Conservation (phyloP, 1,140 invertebrate species). For the Pseudomyrmex concolor region DNA sequence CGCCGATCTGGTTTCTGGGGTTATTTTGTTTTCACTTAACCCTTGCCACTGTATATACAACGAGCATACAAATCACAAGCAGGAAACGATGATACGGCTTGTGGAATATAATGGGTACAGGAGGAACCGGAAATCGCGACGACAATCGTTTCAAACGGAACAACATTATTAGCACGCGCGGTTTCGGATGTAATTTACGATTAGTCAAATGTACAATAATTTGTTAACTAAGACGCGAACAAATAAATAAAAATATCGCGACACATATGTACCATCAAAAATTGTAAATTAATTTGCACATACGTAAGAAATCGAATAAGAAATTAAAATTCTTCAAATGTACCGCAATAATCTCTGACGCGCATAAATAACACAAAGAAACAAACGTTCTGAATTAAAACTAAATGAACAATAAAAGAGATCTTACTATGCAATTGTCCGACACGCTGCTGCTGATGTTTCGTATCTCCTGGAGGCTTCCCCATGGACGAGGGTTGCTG, state of each 20-base stretch:
- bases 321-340: not conserved
- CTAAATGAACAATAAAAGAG: constrained; percentile 10
- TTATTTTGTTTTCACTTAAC: constrained; percentile 37
- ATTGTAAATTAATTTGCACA: not conserved
- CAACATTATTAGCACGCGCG: not conserved
- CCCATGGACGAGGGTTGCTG: constrained; percentile 82
- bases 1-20: constrained; percentile 27
- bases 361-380: not conserved
- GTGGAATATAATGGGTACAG: constrained; percentile 47
- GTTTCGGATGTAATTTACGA: constrained; percentile 4
- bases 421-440: constrained; percentile 77
- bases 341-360: not conserved
- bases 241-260: not conserved
- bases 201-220: constrained; percentile 6
- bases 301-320: no score
- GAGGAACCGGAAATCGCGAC: constrained; percentile 51
- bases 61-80: constrained; percentile 50
- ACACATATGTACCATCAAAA: not conserved
- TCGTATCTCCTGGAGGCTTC: constrained; percentile 87
- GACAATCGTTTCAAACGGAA: constrained; percentile 24
- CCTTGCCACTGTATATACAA: not conserved
- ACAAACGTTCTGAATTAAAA: not conserved
- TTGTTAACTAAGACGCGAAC: not conserved
- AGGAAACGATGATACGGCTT: constrained; percentile 77
- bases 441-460: constrained; percentile 77